phyloP scores from a whole-genome alignment of 2,797 vertebrate species.

The Sebastes umbrosus region DNA sequence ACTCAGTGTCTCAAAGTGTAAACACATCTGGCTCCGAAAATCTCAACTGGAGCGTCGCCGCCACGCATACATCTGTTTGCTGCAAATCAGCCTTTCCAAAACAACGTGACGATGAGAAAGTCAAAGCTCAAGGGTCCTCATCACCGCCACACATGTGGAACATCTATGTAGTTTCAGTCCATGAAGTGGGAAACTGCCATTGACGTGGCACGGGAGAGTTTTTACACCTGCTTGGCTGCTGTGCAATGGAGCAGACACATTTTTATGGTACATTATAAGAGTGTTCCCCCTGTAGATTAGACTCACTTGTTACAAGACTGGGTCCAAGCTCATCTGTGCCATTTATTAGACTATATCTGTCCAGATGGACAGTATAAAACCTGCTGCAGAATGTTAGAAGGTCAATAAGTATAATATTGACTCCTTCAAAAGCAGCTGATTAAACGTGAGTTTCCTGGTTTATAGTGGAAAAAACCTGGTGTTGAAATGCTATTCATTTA shows the following conservation, averaged over 20 bases:
- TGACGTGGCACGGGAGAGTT: constrained; percentile 23
- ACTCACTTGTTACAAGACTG: constrained; percentile 1
- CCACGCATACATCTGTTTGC: constrained; percentile 48
- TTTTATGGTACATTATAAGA: constrained; percentile 45
- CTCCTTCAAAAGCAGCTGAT: constrained; percentile 16
- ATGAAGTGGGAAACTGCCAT: constrained; percentile 22
- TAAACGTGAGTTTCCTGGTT: constrained; percentile 10
- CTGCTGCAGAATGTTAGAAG: neutral
- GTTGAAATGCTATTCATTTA: neutral
- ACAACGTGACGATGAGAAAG: constrained; percentile 37
- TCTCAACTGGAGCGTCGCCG: constrained; percentile 23
- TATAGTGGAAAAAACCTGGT: neutral
- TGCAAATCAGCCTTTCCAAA: constrained; percentile 56
- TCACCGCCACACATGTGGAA: constrained; percentile 52
- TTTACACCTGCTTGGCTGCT: constrained; percentile 59
- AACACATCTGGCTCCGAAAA: constrained; percentile 62
- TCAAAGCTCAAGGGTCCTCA: constrained; percentile 39
- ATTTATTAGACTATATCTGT: constrained; percentile 33
- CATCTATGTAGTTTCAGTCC: constrained; percentile 25
- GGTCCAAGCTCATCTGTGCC: constrained; percentile 8
- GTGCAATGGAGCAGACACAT: constrained; percentile 22
- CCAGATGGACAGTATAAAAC: constrained; percentile 27
- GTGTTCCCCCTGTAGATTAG: constrained; percentile 14
- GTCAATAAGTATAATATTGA: constrained; percentile 19
- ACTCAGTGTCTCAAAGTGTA: constrained; percentile 31